A percentile compares a stretch with the other conserved stretches of the same genome.
These are phyloP conservation scores for Hippoglossus stenolepis DNA, from an alignment of 2,113 vertebrate genomes.

Conservation along the genomic window DNA sequence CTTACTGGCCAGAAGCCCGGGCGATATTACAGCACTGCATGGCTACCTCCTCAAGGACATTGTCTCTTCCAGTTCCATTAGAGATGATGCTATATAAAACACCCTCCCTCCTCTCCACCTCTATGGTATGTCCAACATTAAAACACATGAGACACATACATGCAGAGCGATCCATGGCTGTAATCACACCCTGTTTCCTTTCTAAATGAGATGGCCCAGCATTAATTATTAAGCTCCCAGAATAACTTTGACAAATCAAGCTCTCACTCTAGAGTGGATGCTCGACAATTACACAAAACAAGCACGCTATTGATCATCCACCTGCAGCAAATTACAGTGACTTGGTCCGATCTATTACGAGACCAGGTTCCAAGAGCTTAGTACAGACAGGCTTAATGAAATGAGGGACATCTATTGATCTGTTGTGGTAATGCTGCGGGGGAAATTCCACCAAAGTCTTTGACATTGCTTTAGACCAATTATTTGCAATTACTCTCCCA, in stretches of 20 bases:
- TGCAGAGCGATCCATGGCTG: conserved; percentile 10
- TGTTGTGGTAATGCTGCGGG: conserved; percentile 51
- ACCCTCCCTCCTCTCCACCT: conserved; percentile 11
- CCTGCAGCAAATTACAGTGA: conserved; percentile 65
- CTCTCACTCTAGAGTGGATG: conserved; percentile 16
- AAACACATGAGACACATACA: conserved; percentile 33
- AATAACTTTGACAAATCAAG: conserved; percentile 46
- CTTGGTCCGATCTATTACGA: conserved; percentile 59
- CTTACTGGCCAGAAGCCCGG: conserved; percentile 63
- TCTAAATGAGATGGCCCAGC: conserved; percentile 16
- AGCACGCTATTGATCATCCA: conserved; percentile 72
- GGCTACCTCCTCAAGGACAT: conserved; percentile 74
- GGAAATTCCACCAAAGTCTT: conserved; percentile 48
- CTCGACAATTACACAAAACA: conserved; percentile 65
- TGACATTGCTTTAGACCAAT: conserved; percentile 60
- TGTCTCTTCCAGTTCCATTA: conserved; percentile 66
- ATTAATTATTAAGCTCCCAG: conserved; percentile 56
- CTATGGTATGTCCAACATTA: conserved; percentile 40
- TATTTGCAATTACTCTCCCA: conserved; percentile 63
- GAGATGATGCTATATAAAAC: conserved; percentile 62
- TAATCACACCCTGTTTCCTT: conserved; percentile 30
- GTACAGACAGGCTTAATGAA: conserved; percentile 72
- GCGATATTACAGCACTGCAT: conserved; percentile 61
- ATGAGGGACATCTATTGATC: conserved; percentile 77
- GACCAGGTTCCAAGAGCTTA: conserved; percentile 66